These are phyloP conservation scores for Lepidurus packardi DNA, from an alignment of 1,140 invertebrate species.

Conservation along the genomic window DNA sequence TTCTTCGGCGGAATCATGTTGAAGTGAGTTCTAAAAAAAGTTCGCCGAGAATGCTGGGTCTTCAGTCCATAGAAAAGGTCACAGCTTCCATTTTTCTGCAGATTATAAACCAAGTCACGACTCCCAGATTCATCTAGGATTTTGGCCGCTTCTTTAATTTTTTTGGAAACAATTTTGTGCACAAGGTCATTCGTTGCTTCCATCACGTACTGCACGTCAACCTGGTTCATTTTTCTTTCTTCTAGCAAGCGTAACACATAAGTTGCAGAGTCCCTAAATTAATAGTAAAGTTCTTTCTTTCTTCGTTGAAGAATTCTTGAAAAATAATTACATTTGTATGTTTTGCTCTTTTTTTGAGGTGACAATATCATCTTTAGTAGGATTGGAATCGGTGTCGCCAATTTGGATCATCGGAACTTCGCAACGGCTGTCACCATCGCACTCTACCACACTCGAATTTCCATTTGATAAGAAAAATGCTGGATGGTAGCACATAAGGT, in stretches of 20 bases:
- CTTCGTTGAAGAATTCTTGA: background rate
- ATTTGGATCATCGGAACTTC: background rate
- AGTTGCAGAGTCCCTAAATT: conserved; percentile 11
- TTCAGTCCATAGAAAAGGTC: conserved; percentile 26
- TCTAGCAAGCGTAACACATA: conserved; percentile 6
- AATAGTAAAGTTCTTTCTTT: background rate
- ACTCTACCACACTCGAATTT: background rate
- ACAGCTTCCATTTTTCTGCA: background rate
- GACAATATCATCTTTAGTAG: background rate
- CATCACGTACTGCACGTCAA: conserved; percentile 23
- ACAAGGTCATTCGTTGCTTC: background rate
- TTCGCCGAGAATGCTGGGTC: conserved; percentile 6
- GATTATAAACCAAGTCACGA: background rate
- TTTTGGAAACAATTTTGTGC: background rate
- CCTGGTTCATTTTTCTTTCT: conserved; percentile 7
- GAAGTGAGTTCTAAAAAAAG: conserved; percentile 23
- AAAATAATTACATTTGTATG: background rate
- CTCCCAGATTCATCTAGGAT: background rate
- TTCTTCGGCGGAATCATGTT: conserved; percentile 25
- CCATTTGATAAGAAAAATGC: background rate
- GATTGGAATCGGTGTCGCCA: background rate
- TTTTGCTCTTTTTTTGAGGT: background rate
- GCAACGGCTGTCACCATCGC: background rate
- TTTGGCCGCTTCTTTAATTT: background rate
- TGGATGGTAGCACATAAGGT: background rate